These are phyloP conservation scores for Oxystoma pomonae DNA, from an alignment of 2,888 invertebrate genomes.

Conservation along the genomic window DNA sequence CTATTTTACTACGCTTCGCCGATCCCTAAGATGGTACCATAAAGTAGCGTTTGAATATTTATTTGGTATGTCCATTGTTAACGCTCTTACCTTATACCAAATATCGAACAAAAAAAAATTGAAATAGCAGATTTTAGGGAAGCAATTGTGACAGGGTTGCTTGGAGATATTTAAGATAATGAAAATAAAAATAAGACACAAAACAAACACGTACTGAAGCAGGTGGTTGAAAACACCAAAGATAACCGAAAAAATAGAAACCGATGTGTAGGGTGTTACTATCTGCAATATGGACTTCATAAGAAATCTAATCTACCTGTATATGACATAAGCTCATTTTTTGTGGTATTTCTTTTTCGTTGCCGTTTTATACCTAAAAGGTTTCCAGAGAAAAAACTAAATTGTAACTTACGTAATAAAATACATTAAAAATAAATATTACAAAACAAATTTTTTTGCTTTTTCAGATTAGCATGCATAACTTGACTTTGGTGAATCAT, in stretches of 20 bases:
- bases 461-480: no score
- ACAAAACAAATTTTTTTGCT: no score
- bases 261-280: neutral
- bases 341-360: neutral
- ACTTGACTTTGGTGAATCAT: no score
- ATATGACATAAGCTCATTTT: neutral
- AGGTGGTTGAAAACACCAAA: neutral
- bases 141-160: neutral
- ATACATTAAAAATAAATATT: no score
- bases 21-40: constrained; percentile 20
- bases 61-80: constrained; percentile 18
- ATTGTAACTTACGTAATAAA: neutral
- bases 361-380: neutral
- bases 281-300: neutral
- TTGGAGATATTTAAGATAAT: neutral
- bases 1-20: constrained; percentile 7
- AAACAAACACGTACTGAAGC: neutral
- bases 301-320: neutral
- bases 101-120: constrained; percentile 3
- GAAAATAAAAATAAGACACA: neutral
- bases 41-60: constrained; percentile 18
- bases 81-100: constrained; percentile 4
- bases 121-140: constrained; percentile 5
- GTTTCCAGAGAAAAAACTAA: neutral
- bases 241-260: neutral